Percentiles rank a stretch among this genome's conserved stretches.
These are phyloP conservation scores for Tribolium madens DNA, from an alignment of 1,140 invertebrate genomes.

Conservation along the genomic window DNA sequence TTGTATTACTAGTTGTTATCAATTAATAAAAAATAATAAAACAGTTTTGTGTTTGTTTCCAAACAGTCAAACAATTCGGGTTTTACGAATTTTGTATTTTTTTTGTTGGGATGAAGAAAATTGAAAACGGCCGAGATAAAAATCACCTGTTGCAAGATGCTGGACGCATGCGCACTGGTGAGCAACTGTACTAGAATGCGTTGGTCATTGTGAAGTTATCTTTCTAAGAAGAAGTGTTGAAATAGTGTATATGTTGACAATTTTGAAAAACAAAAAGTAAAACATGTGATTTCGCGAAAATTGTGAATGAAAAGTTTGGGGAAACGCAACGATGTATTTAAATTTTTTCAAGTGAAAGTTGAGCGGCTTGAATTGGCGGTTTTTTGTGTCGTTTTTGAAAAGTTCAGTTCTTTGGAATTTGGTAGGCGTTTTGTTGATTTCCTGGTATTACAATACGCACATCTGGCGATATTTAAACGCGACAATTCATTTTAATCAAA, in stretches of 20 bases:
- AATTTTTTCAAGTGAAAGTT: constrained; percentile 23
- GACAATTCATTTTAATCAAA: background rate
- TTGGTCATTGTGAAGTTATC: constrained; percentile 53
- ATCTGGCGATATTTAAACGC: constrained; percentile 11
- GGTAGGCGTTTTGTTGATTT: constrained; percentile 54
- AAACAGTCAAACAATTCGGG: no score
- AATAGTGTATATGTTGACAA: background rate
- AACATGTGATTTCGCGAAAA: constrained; percentile 13
- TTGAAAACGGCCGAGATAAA: constrained; percentile 21
- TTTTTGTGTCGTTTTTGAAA: constrained; percentile 35
- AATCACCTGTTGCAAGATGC: constrained; percentile 53
- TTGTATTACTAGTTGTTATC: background rate
- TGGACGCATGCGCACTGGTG: constrained; percentile 42
- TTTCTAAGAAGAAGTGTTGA: constrained; percentile 48
- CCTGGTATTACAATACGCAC: constrained; percentile 37
- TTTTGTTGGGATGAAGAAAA: background rate
- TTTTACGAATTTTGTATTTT: no score
- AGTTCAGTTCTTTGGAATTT: constrained; percentile 55
- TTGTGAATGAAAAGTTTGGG: background rate
- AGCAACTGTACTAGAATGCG: constrained; percentile 47
- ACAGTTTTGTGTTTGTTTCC: no score
- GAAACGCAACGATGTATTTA: background rate
- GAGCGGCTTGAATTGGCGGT: constrained; percentile 6
- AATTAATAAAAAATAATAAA: constrained; percentile 6
- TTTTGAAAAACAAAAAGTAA: background rate